A percentile compares a stretch with the other conserved stretches of the same genome.
Evolutionary conservation across 2,797 vertebrate species (phyloP).

Genomic region (Centropyge bicolor): DNA sequence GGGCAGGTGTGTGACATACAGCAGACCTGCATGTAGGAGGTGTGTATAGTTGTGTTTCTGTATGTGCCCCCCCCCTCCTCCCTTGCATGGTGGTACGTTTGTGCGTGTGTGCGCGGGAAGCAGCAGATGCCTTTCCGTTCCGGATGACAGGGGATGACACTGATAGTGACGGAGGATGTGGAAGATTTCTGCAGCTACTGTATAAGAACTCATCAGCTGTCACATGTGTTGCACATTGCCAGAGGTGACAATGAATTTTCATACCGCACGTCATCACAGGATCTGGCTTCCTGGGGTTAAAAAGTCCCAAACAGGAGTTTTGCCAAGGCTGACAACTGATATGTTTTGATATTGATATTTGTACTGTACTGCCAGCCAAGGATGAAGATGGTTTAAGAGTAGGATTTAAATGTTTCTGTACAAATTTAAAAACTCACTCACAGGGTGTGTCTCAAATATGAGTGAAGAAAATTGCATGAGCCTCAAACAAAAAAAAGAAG

Average conservation of each 20-base stretch:
- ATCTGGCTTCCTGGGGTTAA: conserved; percentile 5
- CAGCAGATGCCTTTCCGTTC: conserved; percentile 77
- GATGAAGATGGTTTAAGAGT: background rate
- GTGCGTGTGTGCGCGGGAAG: conserved; percentile 16
- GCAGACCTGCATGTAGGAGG: conserved; percentile 49
- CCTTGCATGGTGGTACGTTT: conserved; percentile 2
- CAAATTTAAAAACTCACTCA: background rate
- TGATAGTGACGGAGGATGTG: conserved; percentile 68
- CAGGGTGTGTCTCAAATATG: background rate
- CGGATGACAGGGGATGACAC: conserved; percentile 77
- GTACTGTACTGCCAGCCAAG: background rate
- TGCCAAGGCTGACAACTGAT: conserved; percentile 8
- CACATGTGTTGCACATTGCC: conserved; percentile 53
- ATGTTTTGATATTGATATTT: conserved; percentile 7
- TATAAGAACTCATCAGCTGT: conserved; percentile 34
- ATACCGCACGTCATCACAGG: conserved; percentile 41
- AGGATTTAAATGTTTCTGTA: too few relatives aligned
- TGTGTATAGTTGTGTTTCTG: background rate
- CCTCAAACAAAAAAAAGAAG: background rate
- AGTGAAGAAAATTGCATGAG: background rate
- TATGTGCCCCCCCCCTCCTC: background rate
- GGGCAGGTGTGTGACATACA: conserved; percentile 67
- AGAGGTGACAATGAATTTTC: conserved; percentile 53
- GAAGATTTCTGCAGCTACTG: conserved; percentile 56
- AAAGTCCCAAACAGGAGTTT: background rate